phyloP scores from a whole-genome alignment of 2,113 vertebrate species.

The Leucopternis melanops region DNA sequence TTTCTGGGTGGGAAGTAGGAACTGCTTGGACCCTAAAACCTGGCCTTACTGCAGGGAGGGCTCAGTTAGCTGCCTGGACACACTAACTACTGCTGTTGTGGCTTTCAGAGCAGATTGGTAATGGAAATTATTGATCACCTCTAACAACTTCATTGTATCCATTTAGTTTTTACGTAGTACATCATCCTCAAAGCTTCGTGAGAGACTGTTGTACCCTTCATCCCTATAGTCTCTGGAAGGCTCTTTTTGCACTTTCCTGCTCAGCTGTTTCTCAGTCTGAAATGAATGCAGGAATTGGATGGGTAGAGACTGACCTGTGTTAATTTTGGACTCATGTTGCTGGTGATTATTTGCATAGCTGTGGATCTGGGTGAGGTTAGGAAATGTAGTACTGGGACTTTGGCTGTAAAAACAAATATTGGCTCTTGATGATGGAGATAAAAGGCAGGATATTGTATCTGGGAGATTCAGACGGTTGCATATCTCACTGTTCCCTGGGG shows the following conservation, averaged over 20 bases:
- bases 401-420: background rate
- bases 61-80: background rate
- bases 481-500: background rate
- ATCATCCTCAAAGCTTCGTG: background rate
- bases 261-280: background rate
- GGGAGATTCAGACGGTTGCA: background rate
- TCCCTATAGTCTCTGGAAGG: background rate
- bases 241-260: background rate
- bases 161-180: background rate
- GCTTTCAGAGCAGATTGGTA: background rate
- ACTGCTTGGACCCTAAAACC: background rate
- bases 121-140: conserved; percentile 3
- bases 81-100: background rate
- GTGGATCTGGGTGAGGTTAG: background rate
- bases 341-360: background rate
- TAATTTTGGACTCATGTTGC: background rate
- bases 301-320: background rate
- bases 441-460: background rate
- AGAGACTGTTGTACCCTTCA: background rate
- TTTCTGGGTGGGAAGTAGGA: background rate
- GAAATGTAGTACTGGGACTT: background rate
- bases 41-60: background rate
- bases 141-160: background rate
- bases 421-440: background rate
- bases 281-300: background rate